Percentiles rank a stretch among this genome's conserved stretches.
phyloP scores from a whole-genome alignment of 1,140 invertebrate genomes.

The Apolygus lucorum region DNA sequence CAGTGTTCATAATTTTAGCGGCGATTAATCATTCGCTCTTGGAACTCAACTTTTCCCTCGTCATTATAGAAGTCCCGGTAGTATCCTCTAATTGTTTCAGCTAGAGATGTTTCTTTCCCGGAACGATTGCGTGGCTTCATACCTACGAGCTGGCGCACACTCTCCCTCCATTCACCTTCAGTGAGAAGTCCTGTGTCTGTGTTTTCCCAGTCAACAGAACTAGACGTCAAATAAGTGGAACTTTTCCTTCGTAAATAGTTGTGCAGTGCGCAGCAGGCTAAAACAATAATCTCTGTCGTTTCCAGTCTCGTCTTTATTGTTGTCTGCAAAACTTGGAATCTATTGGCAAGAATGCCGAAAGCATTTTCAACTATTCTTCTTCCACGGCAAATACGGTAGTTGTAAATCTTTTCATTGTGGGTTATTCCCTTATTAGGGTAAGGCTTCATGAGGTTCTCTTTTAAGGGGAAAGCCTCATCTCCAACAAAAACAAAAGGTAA shows the following conservation, averaged over 20 bases:
- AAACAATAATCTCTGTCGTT: not conserved
- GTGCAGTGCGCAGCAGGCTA: not conserved
- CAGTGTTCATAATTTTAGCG: too few species aligned
- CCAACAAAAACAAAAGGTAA: conserved; percentile 39
- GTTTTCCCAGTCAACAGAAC: not conserved
- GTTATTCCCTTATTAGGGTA: conserved; percentile 35
- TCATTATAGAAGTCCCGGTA: too few species aligned
- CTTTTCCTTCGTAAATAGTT: not conserved
- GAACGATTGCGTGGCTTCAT: too few species aligned
- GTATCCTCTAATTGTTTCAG: too few species aligned
- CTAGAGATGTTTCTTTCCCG: too few species aligned
- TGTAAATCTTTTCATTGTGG: conserved; percentile 37
- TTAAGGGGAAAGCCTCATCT: conserved; percentile 45
- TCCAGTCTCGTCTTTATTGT: not conserved
- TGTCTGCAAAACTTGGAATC: conserved; percentile 2
- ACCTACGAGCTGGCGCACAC: too few species aligned
- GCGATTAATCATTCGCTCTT: too few species aligned
- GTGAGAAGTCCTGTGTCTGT: too few species aligned
- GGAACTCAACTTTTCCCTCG: too few species aligned
- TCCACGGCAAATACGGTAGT: conserved; percentile 33
- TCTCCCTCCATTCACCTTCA: too few species aligned
- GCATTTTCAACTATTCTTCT: conserved; percentile 28
- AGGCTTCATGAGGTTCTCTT: conserved; percentile 41
- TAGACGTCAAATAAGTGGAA: not conserved
- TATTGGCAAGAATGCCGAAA: conserved; percentile 23